Percentiles rank a stretch among this genome's conserved stretches.
Evolutionary conservation across 2,113 vertebrate species (phyloP).

Genomic region (Pelodiscus sinensis): DNA sequence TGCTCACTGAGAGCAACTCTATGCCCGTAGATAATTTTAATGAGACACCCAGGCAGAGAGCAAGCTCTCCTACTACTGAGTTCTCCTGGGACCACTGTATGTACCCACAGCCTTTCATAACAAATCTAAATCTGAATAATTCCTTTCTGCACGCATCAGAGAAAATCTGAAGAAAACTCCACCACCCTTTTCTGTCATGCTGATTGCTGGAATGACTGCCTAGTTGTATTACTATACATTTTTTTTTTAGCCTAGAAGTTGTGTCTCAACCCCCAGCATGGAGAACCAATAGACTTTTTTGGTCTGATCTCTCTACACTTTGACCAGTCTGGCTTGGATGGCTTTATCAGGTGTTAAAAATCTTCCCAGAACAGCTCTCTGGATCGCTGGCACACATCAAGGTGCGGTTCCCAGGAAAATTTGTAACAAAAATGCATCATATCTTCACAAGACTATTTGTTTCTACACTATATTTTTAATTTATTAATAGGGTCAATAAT

Average conservation of each 20-base stretch:
- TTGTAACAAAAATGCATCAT: not conserved
- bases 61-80: not conserved
- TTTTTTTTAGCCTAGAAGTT: not conserved
- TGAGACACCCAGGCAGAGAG: not conserved
- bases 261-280: not conserved
- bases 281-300: not conserved
- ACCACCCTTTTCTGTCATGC: not conserved
- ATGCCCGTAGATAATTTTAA: not conserved
- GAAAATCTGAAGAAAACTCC: not conserved
- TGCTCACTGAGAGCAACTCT: not conserved
- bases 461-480: not conserved
- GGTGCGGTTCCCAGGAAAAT: not conserved
- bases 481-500: too few relatives aligned
- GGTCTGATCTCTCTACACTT: not conserved
- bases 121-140: not conserved
- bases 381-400: not conserved
- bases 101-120: not conserved
- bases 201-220: not conserved
- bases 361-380: not conserved
- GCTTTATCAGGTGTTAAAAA: not conserved
- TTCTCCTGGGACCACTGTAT: not conserved
- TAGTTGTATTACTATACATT: not conserved
- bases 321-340: not conserved
- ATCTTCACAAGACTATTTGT: not conserved
- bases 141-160: not conserved